Evolutionary conservation across 1,140 invertebrate genomes (phyloP).

Genomic region (Ptiloglossa arizonensis): DNA sequence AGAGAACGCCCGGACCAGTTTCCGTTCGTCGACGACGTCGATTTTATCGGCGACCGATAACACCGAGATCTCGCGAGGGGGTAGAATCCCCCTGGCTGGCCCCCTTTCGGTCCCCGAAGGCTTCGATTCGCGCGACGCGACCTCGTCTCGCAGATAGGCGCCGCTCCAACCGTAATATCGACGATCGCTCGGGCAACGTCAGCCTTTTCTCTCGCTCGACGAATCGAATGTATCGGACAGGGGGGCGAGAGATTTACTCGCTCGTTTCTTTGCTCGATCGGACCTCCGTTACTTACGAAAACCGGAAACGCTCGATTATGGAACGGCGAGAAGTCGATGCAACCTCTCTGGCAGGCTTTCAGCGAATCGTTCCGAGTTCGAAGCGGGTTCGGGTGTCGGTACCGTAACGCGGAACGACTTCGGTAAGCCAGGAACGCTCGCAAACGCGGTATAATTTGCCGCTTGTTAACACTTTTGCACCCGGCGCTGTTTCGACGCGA

Average conservation of each 20-base stretch:
- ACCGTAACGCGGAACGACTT: too few relatives aligned
- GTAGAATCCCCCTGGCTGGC: neutral
- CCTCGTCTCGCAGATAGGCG: constrained; percentile 34
- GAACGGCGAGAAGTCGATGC: too few relatives aligned
- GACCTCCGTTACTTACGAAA: neutral
- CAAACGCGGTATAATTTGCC: too few relatives aligned
- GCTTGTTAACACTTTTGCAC: too few relatives aligned
- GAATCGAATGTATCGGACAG: neutral
- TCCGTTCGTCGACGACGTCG: constrained; percentile 27
- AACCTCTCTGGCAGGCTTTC: too few relatives aligned
- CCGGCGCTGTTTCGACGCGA: too few relatives aligned
- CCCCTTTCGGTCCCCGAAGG: too few relatives aligned
- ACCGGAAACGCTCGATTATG: too few relatives aligned
- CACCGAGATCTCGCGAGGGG: neutral
- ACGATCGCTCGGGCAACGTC: constrained; percentile 15
- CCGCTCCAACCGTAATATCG: constrained; percentile 25
- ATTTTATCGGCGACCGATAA: constrained; percentile 35
- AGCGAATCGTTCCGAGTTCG: too few relatives aligned
- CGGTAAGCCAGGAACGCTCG: too few relatives aligned
- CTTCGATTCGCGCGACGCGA: neutral
- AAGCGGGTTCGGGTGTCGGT: too few relatives aligned
- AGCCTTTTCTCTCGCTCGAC: neutral
- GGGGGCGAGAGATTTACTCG: neutral
- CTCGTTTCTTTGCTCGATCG: neutral
- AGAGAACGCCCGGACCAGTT: too few relatives aligned